Base-by-base conservation (phyloP, 2,888 invertebrate genomes). In the Pseudanteris insignis region DNA sequence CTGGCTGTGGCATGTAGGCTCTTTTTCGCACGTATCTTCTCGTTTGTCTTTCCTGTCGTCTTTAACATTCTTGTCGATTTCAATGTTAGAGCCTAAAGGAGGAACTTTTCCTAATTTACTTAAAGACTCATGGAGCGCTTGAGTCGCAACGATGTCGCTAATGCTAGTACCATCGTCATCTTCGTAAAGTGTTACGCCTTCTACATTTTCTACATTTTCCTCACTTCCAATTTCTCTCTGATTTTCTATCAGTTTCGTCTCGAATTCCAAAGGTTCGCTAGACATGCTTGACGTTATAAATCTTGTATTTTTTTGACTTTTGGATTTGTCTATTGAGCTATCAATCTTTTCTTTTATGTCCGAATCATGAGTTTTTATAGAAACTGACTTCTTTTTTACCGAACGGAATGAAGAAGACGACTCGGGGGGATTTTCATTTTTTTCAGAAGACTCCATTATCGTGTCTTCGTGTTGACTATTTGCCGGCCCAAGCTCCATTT, bases 61-160 rank as follows among this genome's bases (percentile, higher is more conserved):
- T 67, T 65, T 37, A 67, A 72, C 32, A 21, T 53, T 40, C 8
- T 41, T 28, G 33, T 51, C 44, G 25, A 67, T 64, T 36, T 70
- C 57, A 29, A 66, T 69, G 7, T 73, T 70, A 0, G 74, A 62
- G 26, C 69, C 70, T 32, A 74, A 64, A 4, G 59, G 59, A 26
- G 72, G 72, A 32, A 76, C 76, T 67, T 78, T 78, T 10, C 79
- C 77, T 54, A 79, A 65, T 68, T 80, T 79, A 63, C 72, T 78
- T 18, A 80, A 64, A 32, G 79, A 80, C 67, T 80, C 79, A 12
- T 78, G 76, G 34, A 79, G 72, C 8, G 79, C 79, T 63, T 80
- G 79, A 12, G 78, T 67, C 6, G 79, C 79, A 38, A 80, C 79
- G 33, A 79, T 80, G 47, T 79, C 79, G 47, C 79, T 80, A 53